Percentiles rank a stretch among this genome's conserved stretches.
phyloP scores from a whole-genome alignment of 2,888 invertebrate species.

The Parapristionchus giblindavisi region DNA sequence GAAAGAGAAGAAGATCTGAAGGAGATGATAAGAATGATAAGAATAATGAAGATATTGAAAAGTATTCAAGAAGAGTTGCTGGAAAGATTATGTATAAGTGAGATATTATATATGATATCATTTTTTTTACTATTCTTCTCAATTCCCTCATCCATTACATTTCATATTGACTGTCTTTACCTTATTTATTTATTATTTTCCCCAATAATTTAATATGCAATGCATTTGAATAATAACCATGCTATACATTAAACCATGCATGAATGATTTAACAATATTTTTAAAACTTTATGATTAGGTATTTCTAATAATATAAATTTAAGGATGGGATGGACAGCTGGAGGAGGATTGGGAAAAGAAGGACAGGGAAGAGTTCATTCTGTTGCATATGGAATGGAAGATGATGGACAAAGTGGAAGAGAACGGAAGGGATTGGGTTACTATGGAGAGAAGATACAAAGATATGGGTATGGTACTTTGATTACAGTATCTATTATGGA shows the following conservation, averaged over 20 bases:
- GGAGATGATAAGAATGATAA: conserved; percentile 3
- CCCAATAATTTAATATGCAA: too few relatives aligned
- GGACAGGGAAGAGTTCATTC: conserved; percentile 68
- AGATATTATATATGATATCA: not conserved
- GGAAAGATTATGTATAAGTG: conserved; percentile 45
- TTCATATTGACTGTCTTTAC: too few relatives aligned
- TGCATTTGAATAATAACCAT: too few relatives aligned
- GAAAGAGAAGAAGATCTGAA: conserved; percentile 15
- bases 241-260: too few relatives aligned
- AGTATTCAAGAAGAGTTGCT: conserved; percentile 70
- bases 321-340: conserved; percentile 73
- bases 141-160: conserved; percentile 51
- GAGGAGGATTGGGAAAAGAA: conserved; percentile 72
- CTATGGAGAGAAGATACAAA: conserved; percentile 50
- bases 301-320: conserved; percentile 68
- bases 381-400: conserved; percentile 51
- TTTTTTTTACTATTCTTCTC: too few relatives aligned
- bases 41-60: conserved; percentile 45
- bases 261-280: too few relatives aligned
- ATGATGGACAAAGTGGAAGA: conserved; percentile 49
- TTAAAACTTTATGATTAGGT: too few relatives aligned
- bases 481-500: not conserved
- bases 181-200: too few relatives aligned
- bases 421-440: conserved; percentile 57
- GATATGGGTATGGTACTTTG: conserved; percentile 37